Evolutionary conservation across 2,797 vertebrate genomes (phyloP), one percentile per base, ranked within the genome.

Genomic region (Sus cebifrons): DNA sequence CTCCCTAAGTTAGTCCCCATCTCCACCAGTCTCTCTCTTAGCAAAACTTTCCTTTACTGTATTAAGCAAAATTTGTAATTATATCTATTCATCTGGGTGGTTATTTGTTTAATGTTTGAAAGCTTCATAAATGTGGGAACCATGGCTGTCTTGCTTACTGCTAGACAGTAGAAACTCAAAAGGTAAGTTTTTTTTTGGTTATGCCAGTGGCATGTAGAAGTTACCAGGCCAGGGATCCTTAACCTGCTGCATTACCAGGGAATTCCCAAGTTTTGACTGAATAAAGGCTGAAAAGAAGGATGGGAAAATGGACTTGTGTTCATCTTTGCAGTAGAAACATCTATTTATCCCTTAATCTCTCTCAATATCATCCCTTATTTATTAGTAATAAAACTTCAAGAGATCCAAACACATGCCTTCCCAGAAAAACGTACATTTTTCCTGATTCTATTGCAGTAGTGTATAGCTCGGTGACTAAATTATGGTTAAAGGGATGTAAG

Each of bases 91-190:
- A 77, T 71, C n/a, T 54, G 44, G 23, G 20, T 32, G n/a, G 23
- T 54, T 86, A 65, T 73, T 93, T 86, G 56, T 64, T 92, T 93
- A 86, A 68, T 62, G 21, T 88, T 92, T 94, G 62, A 71, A 60
- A 88, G 52, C 21, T 86, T 94, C 56, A 86, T 29, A 89, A 82
- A 75, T 67, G 23, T 17, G 79, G 52, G 54, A 70, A 36, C 25
- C 74, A 75, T 32, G 54, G 5, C 36, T 29, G 4, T 58, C 7
- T 77, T 81, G 49, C 68, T 75, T 91, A 86, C 12, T 70, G 32
- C 44, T 71, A 64, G 71, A 54, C 1, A 74, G 36, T 60, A 74
- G 44, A 2, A 79, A 82, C 16, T 65, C 44, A 78, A 70, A 52
- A 71, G 21, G 20, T 49, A 73, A 36, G 36, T 36, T 36, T 36